phyloP scores from a whole-genome alignment of 2,797 vertebrate genomes.

The Anableps anableps region DNA sequence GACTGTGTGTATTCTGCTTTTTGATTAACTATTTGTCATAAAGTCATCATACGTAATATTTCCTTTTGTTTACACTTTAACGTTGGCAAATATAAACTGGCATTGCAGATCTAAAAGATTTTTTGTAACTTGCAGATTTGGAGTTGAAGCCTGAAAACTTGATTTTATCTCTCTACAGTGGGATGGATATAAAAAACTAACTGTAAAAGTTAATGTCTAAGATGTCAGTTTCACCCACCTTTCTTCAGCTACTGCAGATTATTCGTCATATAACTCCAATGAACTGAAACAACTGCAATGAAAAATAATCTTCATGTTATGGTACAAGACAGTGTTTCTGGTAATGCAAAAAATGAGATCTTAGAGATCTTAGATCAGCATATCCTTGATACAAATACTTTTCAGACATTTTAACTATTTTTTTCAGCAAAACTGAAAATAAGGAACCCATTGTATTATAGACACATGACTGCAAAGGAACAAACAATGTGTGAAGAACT shows the following conservation, averaged over 20 bases:
- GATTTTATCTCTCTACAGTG: background rate
- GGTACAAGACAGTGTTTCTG: background rate
- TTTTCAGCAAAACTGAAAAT: background rate
- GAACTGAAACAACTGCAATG: background rate
- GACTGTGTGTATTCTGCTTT: background rate
- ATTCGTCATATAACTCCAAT: background rate
- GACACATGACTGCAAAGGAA: background rate
- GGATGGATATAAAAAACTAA: too few relatives aligned
- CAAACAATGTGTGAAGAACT: background rate
- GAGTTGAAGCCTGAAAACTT: background rate
- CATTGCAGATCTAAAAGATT: background rate
- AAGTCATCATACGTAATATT: background rate
- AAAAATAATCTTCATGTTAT: background rate
- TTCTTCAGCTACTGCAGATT: background rate
- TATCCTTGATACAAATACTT: too few relatives aligned
- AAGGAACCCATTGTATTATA: background rate
- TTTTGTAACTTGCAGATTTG: background rate
- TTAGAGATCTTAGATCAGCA: too few relatives aligned
- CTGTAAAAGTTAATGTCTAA: background rate
- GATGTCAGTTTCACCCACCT: background rate
- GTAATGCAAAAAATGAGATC: background rate
- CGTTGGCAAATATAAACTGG: background rate
- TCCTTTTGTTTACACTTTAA: background rate
- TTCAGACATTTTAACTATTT: background rate
- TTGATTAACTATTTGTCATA: background rate